Base-by-base conservation (phyloP, 1,140 invertebrate species). In the Penaeus indicus region DNA sequence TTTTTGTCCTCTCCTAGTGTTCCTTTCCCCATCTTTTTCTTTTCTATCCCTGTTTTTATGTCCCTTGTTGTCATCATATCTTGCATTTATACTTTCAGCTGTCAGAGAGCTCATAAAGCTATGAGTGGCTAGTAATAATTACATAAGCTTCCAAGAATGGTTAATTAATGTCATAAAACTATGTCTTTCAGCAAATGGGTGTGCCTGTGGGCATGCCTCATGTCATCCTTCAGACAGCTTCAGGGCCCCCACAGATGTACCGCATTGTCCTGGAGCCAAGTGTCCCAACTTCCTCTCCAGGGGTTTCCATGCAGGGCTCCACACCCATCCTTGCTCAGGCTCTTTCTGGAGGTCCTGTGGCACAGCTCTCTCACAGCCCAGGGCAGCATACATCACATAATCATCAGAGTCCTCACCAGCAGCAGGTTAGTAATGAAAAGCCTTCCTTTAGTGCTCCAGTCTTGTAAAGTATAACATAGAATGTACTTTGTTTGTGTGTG, bases 201-300 rank as follows among this genome's bases (percentile, higher is more conserved):
- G 67, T 90, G 78, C 89, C 89, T 22, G 89, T 90, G n/a, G 89
- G 89, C 10, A 90, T 90, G 89, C 89, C 89, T 61, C 89, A 90
- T 32, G 89, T 90, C 32, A 83, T 90, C 25, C 81, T 90, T 19
- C 89, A 90, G 25, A 78, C 84, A 22, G 78, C 89, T 47, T 86
- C 89, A 47, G 89, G 89, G 21, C 89, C 85, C 13, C 85, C 89
- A 32, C 89, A 90, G 62, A 83, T 90, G 78, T 90, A 90, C 61
- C 89, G 89, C 47, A 90, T 90, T 54, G 89, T 90, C n/a, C 47
- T 90, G 77, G 89, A 90, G 54, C 89, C 89, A 10, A 90, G 89
- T 77, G 78, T 86, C 21, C n/a, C 78, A 22, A 72, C 64, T 69
- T 25, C 84, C 7, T 75, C 81, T 11, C 25, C 86, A 13, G 80